Evolutionary conservation across 2,797 vertebrate genomes (phyloP).

Genomic region (Anguilla megastoma): DNA sequence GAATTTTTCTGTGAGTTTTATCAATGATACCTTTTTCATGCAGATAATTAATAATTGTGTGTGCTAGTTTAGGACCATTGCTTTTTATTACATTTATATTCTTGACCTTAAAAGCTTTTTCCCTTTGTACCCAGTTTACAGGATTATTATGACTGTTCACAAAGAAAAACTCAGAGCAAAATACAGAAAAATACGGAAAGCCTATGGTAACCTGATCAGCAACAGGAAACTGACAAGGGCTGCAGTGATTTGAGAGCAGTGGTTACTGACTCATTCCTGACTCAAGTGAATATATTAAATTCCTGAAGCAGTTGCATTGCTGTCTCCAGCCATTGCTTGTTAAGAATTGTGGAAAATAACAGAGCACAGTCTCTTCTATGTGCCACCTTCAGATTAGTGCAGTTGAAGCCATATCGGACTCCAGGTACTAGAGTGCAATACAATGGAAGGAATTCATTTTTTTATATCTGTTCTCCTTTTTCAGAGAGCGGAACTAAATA

Average conservation of each 20-base stretch:
- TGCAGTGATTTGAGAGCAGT: slow-evolving; percentile 78
- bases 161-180: background rate
- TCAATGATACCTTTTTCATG: background rate
- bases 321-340: background rate
- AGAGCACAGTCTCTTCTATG: background rate
- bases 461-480: background rate
- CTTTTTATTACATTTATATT: background rate
- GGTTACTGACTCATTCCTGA: slow-evolving; percentile 47
- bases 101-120: background rate
- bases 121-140: background rate
- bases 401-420: background rate
- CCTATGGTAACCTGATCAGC: slow-evolving; percentile 84
- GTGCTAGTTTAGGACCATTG: background rate
- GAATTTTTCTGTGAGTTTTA: background rate
- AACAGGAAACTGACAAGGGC: slow-evolving; percentile 78
- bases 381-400: background rate
- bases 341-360: background rate
- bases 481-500: background rate
- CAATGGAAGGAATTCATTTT: background rate
- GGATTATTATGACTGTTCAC: slow-evolving; percentile 5
- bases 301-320: background rate
- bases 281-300: background rate
- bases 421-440: background rate
- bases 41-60: background rate
- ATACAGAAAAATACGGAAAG: slow-evolving; percentile 62